Evolutionary conservation across 2,797 vertebrate species (phyloP).

Genomic region (Enteromius argenteus): DNA sequence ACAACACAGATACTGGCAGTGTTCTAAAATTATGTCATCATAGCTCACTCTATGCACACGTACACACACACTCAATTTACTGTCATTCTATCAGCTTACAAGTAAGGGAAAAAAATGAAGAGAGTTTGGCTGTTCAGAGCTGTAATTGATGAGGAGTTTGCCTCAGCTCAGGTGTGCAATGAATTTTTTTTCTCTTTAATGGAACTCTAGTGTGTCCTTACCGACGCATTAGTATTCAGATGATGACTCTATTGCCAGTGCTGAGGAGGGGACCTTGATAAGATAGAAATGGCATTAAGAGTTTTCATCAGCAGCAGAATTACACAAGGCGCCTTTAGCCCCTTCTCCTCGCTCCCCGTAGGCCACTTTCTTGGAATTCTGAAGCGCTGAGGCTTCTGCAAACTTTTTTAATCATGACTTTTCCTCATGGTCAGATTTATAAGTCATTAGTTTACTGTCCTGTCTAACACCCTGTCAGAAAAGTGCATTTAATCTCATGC

Average conservation of each 20-base stretch:
- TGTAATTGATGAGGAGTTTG: constrained; percentile 47
- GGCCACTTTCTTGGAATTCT: constrained; percentile 57
- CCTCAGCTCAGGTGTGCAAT: constrained; percentile 33
- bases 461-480: constrained; percentile 60
- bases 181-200: constrained; percentile 51
- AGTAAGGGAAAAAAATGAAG: constrained; percentile 46
- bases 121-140: constrained; percentile 29
- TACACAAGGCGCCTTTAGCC: constrained; percentile 68
- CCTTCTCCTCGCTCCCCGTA: constrained; percentile 42
- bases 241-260: constrained; percentile 60
- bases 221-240: constrained; percentile 73
- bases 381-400: constrained; percentile 69
- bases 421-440: constrained; percentile 73
- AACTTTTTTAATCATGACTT: constrained; percentile 76
- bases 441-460: constrained; percentile 74
- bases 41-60: background rate
- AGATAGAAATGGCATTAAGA: constrained; percentile 76
- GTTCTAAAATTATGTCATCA: background rate
- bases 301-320: constrained; percentile 75
- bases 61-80: constrained; percentile 16
- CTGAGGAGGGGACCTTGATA: constrained; percentile 74
- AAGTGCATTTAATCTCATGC: constrained; percentile 56
- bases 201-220: constrained; percentile 59
- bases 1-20: background rate
- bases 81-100: constrained; percentile 30